phyloP scores from a whole-genome alignment of 2,797 vertebrate species.

The Spinus olivaceus region DNA sequence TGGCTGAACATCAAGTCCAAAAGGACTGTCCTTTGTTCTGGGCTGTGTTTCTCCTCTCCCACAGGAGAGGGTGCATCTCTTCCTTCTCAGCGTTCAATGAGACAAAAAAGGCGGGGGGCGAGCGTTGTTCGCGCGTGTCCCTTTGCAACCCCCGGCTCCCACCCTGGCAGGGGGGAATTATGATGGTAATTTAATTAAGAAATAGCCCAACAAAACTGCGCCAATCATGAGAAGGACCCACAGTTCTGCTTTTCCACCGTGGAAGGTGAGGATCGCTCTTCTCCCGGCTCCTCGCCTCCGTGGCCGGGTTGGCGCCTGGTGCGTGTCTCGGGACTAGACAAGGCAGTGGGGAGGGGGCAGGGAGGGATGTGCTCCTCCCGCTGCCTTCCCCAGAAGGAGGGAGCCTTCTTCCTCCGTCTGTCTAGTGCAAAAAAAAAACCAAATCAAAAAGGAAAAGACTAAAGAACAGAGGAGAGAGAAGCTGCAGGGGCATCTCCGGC shows the following conservation, averaged over 20 bases:
- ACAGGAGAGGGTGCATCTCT: slow-evolving; percentile 1
- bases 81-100: neutral
- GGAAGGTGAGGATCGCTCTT: neutral
- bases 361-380: neutral
- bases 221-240: neutral
- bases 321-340: slow-evolving; percentile 22
- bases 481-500: neutral
- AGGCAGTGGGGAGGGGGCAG: slow-evolving; percentile 34
- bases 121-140: neutral
- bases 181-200: neutral
- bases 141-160: neutral
- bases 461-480: neutral
- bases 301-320: neutral
- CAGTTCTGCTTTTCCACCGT: neutral
- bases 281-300: neutral
- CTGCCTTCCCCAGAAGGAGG: neutral
- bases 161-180: neutral
- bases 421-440: neutral
- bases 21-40: slow-evolving; percentile 22
- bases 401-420: slow-evolving; percentile 19
- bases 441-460: neutral
- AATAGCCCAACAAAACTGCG: neutral
- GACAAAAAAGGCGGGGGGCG: neutral
- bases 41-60: slow-evolving; percentile 20
- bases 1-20: slow-evolving; percentile 52